Percentiles rank a stretch among this genome's conserved stretches.
phyloP scores from a whole-genome alignment of 30 jellyfish, hydroid and myxozoan species.

The Turritopsis rubra region DNA sequence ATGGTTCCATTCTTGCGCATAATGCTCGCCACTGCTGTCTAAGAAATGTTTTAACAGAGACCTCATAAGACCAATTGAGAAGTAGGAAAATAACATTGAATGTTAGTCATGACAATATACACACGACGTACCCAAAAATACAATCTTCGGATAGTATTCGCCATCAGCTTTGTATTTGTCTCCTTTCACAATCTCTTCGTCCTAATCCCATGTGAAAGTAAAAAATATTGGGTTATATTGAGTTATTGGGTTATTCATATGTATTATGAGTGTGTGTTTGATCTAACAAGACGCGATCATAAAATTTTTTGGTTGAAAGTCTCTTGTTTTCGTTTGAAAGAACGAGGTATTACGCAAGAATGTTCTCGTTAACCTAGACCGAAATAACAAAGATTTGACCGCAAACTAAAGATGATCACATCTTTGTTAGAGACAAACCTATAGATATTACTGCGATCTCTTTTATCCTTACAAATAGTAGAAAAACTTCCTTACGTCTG shows the following conservation, averaged over 20 bases:
- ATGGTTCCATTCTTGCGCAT: constrained; percentile 64
- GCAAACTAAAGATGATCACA: too few species aligned
- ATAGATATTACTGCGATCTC: too few species aligned
- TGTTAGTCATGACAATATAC: background rate
- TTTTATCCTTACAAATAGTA: too few species aligned
- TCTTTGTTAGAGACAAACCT: too few species aligned
- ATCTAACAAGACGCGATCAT: too few species aligned
- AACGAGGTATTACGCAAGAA: too few species aligned
- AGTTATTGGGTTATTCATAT: too few species aligned
- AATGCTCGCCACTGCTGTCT: constrained; percentile 76
- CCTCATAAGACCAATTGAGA: background rate
- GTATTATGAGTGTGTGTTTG: too few species aligned
- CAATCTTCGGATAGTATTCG: constrained; percentile 85
- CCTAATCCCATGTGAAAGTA: constrained; percentile 19
- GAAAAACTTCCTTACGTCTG: constrained; percentile 57
- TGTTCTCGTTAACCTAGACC: too few species aligned
- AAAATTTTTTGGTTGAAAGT: too few species aligned
- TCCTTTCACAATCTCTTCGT: constrained; percentile 52
- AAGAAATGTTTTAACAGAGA: background rate
- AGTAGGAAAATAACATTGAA: background rate
- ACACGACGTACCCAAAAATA: constrained; percentile 65
- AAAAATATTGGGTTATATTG: background rate
- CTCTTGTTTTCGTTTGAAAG: too few species aligned
- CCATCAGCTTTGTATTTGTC: constrained; percentile 68
- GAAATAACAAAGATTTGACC: too few species aligned